A percentile compares a stretch with the other conserved stretches of the same genome.
phyloP scores from a whole-genome alignment of 2,113 vertebrate genomes.

The Cololabis saira region DNA sequence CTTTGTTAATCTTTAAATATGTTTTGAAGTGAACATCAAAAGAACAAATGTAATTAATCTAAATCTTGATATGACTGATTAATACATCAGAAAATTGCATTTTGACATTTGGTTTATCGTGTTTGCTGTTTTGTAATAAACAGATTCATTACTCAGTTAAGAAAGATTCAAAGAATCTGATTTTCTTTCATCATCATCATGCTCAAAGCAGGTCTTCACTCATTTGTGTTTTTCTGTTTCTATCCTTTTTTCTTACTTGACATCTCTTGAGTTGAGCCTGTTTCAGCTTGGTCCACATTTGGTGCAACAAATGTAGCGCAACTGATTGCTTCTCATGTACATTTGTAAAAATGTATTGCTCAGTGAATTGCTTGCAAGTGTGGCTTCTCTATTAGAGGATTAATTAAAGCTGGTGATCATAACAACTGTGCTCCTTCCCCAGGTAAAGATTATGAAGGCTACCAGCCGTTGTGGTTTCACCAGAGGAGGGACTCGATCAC shows the following conservation, averaged over 20 bases:
- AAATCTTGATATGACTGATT: not conserved
- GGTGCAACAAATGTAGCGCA: slow-evolving; percentile 36
- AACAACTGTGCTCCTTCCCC: slow-evolving; percentile 31
- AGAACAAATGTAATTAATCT: not conserved
- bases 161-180: no score
- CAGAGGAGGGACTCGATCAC: slow-evolving; percentile 88
- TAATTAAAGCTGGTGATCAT: not conserved
- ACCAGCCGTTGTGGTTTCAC: slow-evolving; percentile 94
- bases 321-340: slow-evolving; percentile 36
- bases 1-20: not conserved
- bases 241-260: slow-evolving; percentile 2
- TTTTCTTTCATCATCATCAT: no score
- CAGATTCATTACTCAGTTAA: no score
- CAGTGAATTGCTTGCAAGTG: slow-evolving; percentile 35
- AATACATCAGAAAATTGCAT: slow-evolving; percentile 2
- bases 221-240: not conserved
- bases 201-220: no score
- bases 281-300: slow-evolving; percentile 24
- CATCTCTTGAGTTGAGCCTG: not conserved
- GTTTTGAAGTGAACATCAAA: not conserved
- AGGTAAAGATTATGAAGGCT: slow-evolving; percentile 89
- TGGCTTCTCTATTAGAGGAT: slow-evolving; percentile 24
- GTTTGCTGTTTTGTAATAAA: slow-evolving; percentile 2
- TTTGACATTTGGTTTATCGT: slow-evolving; percentile 7
- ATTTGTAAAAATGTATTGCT: slow-evolving; percentile 28